A percentile compares a stretch with the other conserved stretches of the same genome.
These are phyloP conservation scores for Junonia oenone DNA, from an alignment of 2,888 invertebrate species.

Conservation along the genomic window DNA sequence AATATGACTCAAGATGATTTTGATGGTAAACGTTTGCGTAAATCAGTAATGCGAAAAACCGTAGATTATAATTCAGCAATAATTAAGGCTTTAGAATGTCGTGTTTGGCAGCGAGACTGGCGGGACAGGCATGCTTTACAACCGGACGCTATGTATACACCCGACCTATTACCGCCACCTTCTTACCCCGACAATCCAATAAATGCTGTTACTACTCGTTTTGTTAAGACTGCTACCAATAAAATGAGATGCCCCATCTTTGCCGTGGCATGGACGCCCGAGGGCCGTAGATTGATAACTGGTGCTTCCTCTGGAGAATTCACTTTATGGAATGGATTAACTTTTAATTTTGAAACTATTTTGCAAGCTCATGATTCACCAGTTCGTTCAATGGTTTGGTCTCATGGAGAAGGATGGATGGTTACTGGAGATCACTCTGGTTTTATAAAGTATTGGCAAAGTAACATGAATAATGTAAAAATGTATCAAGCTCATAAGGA, in stretches of 20 bases:
- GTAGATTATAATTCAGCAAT: slow-evolving; percentile 98
- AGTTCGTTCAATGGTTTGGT: slow-evolving; percentile 99
- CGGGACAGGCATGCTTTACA: slow-evolving; percentile 93
- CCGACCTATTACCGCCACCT: slow-evolving; percentile 95
- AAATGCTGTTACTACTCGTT: slow-evolving; percentile 96
- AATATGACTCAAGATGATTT: slow-evolving; percentile 92
- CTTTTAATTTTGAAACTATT: slow-evolving; percentile 99
- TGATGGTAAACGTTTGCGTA: slow-evolving; percentile 96
- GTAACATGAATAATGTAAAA: slow-evolving; percentile 99
- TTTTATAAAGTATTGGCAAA: slow-evolving; percentile 99
- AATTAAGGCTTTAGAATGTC: slow-evolving; percentile 93
- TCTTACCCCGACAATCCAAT: slow-evolving; percentile 96
- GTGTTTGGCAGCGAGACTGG: slow-evolving; percentile 97
- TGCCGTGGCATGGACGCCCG: slow-evolving; percentile 99
- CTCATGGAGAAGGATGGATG: slow-evolving; percentile 99
- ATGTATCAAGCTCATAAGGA: slow-evolving; percentile 99
- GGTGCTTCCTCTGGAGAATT: slow-evolving; percentile 99
- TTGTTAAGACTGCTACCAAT: slow-evolving; percentile 99
- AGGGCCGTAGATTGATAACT: slow-evolving; percentile 97
- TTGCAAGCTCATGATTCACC: slow-evolving; percentile 99
- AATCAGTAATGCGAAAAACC: slow-evolving; percentile 98
- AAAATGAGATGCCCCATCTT: slow-evolving; percentile 99
- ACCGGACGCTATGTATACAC: slow-evolving; percentile 96
- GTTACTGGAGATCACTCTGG: slow-evolving; percentile 99
- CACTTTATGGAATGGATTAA: slow-evolving; percentile 99